These are phyloP conservation scores for Gallinago nigripennis DNA, from an alignment of 2,797 vertebrate genomes.

Conservation along the genomic window DNA sequence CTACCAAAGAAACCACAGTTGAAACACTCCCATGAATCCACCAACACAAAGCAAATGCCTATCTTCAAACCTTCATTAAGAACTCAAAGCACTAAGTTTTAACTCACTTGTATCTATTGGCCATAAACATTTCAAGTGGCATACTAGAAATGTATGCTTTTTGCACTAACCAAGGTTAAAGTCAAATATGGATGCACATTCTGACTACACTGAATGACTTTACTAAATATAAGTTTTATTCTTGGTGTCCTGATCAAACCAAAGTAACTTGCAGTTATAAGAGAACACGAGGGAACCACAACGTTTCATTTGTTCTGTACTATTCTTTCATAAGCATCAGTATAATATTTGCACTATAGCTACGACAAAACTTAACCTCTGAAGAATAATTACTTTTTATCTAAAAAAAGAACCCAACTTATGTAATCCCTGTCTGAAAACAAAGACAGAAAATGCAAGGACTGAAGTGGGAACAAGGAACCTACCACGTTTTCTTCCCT, in stretches of 20 bases:
- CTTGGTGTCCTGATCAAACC: neutral
- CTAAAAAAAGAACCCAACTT: too few relatives aligned
- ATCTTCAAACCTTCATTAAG: neutral
- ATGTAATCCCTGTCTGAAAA: neutral
- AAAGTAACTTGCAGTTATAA: neutral
- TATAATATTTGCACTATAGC: neutral
- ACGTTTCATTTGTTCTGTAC: neutral
- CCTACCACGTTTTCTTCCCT: neutral
- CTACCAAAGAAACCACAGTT: neutral
- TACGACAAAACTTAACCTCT: neutral
- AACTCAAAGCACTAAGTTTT: neutral
- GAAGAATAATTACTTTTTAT: too few relatives aligned
- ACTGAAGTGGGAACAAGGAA: neutral
- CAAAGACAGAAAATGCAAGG: neutral
- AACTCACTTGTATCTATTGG: neutral
- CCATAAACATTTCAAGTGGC: neutral
- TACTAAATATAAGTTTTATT: neutral
- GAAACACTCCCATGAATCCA: neutral
- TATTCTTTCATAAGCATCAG: neutral
- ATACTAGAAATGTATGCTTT: neutral
- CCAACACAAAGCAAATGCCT: neutral
- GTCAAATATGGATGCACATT: neutral
- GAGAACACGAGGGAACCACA: neutral
- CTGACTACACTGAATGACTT: neutral
- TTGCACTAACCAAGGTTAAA: neutral